These are phyloP conservation scores for Lampris incognitus DNA, from an alignment of 2,113 vertebrate genomes.

Conservation along the genomic window DNA sequence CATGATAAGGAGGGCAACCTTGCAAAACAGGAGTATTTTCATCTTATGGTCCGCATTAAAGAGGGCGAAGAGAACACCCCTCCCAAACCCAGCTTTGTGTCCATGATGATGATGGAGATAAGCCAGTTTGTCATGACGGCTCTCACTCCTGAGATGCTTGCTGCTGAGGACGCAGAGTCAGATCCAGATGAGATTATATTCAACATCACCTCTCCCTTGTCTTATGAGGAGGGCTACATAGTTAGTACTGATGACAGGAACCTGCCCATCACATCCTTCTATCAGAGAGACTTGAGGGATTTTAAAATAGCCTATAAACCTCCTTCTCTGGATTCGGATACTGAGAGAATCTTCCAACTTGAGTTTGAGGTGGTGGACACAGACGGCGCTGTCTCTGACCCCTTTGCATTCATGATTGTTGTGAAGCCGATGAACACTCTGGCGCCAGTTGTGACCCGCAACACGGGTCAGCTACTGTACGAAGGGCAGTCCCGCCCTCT, in stretches of 20 bases:
- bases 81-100: conserved; percentile 93
- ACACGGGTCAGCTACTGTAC: conserved; percentile 92
- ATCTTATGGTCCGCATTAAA: conserved; percentile 89
- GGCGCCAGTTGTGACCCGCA: conserved; percentile 91
- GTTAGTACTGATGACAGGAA: conserved; percentile 95
- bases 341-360: conserved; percentile 91
- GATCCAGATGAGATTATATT: conserved; percentile 88
- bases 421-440: conserved; percentile 96
- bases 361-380: conserved; percentile 93
- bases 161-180: conserved; percentile 90
- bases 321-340: conserved; percentile 87
- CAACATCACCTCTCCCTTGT: conserved; percentile 91
- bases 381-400: conserved; percentile 90
- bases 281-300: conserved; percentile 88
- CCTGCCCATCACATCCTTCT: conserved; percentile 92
- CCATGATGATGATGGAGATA: conserved; percentile 98
- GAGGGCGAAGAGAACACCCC: conserved; percentile 88
- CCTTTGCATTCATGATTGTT: conserved; percentile 94
- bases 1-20: conserved; percentile 80
- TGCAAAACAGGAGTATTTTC: conserved; percentile 92
- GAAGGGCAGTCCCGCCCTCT: conserved; percentile 94
- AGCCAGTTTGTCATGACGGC: conserved; percentile 96
- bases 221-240: conserved; percentile 89
- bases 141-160: conserved; percentile 92
- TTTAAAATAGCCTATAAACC: conserved; percentile 94